Evolutionary conservation across 2,888 invertebrate species (phyloP).

Genomic region (Sipha maydis): DNA sequence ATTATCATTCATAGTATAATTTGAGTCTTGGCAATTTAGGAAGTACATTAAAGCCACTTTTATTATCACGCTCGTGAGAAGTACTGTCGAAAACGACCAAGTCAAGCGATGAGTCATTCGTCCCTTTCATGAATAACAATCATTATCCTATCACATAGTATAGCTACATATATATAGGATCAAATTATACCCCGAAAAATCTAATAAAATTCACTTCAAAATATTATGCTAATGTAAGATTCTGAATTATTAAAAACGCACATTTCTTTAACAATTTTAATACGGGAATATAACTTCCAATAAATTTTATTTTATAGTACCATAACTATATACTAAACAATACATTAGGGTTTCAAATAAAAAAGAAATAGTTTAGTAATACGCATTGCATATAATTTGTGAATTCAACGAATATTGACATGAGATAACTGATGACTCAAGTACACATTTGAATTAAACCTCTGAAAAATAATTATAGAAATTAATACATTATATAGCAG

Average conservation of each 20-base stretch:
- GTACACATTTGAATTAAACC: background rate
- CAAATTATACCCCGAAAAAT: background rate
- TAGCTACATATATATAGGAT: no score
- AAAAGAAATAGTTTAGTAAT: background rate
- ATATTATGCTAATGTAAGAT: background rate
- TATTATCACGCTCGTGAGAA: background rate
- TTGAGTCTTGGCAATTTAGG: background rate
- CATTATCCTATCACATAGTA: background rate
- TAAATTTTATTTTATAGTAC: no score
- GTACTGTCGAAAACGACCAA: background rate
- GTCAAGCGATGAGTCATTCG: background rate
- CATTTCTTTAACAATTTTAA: background rate
- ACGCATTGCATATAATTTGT: background rate
- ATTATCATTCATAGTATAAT: background rate
- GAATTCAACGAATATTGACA: background rate
- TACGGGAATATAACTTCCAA: no score
- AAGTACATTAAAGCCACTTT: background rate
- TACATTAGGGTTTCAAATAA: background rate
- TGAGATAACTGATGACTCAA: background rate
- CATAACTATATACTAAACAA: no score
- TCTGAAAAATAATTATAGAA: background rate
- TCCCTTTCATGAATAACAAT: background rate
- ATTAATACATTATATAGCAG: background rate
- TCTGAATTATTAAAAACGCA: background rate
- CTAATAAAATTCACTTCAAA: background rate